A percentile compares a stretch with the other conserved stretches of the same genome.
phyloP scores from a whole-genome alignment of 2,888 invertebrate genomes.

The Mimas tiliae region DNA sequence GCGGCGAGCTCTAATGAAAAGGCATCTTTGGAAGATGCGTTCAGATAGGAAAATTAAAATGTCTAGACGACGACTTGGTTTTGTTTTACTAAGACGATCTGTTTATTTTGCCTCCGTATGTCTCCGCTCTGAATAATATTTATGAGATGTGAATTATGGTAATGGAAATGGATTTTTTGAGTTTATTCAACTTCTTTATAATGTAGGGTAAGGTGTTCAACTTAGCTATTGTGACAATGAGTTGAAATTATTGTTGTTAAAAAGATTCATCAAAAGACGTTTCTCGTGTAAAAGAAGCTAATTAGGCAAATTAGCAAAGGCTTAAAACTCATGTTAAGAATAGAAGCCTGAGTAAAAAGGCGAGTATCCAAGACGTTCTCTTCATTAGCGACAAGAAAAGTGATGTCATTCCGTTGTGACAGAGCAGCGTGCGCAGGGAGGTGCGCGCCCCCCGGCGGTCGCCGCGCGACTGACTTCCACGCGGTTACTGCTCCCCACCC shows the following conservation, averaged over 20 bases:
- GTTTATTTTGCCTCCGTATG: slow-evolving; percentile 42
- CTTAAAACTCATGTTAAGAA: slow-evolving; percentile 55
- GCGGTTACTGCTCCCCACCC: slow-evolving; percentile 62
- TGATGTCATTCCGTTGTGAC: slow-evolving; percentile 82
- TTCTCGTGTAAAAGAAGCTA: slow-evolving; percentile 43
- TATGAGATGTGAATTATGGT: slow-evolving; percentile 54
- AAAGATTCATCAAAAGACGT: slow-evolving; percentile 26
- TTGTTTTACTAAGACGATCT: slow-evolving; percentile 65
- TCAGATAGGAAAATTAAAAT: slow-evolving; percentile 83
- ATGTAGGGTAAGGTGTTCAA: background rate
- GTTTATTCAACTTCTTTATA: slow-evolving; percentile 16
- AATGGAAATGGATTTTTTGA: slow-evolving; percentile 40
- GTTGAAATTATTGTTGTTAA: background rate
- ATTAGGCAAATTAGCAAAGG: slow-evolving; percentile 56
- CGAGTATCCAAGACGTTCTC: slow-evolving; percentile 76
- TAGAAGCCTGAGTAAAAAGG: slow-evolving; percentile 66
- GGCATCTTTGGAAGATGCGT: slow-evolving; percentile 71
- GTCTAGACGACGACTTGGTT: slow-evolving; percentile 77
- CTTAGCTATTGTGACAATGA: background rate
- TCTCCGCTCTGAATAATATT: slow-evolving; percentile 47
- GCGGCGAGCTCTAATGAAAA: slow-evolving; percentile 71
- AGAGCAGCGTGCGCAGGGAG: slow-evolving; percentile 72
- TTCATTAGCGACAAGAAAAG: slow-evolving; percentile 84
- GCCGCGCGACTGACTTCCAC: slow-evolving; percentile 77
- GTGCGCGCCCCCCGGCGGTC: slow-evolving; percentile 73